Evolutionary conservation across 2,888 invertebrate genomes (phyloP), one percentile per base, ranked within the genome.

Genomic region (Panzeria rudis): DNA sequence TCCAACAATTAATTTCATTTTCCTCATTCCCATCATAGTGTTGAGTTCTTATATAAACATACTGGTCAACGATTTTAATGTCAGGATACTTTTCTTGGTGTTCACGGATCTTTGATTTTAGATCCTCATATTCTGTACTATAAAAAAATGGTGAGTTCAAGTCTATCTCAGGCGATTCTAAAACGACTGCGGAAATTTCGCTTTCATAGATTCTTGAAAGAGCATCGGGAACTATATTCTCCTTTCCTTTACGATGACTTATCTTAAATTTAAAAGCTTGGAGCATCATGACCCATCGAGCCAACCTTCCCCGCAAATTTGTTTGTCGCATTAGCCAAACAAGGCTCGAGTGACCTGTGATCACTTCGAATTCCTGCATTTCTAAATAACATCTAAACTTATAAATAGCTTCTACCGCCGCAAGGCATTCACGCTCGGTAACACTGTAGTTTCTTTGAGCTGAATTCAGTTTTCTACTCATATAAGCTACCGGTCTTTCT

Each of bases 391-490:
- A 54, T 6, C 54, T 3, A 54, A 54, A 54, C 0, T 25, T 6
- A 0, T 54, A 5, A n/a, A 54, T 54, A 0, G 62, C 72, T n/a
- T 41, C 56, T n/a, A 71, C n/a, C n/a, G n/a, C n/a, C n/a, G n/a
- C n/a, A n/a, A n/a, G n/a, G n/a, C n/a, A n/a, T n/a, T n/a, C n/a
- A 9, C 59, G 29, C 38, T 80, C 80, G 0, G 72, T 73, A 3
- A 73, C 72, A 15, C 71, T 71, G 25, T 79, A 79, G 20, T 71
- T 79, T 11, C 50, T 47, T 13, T 79, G 71, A 0, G 61, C 47
- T 0, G 32, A 35, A 13, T 71, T 71, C 1, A 77, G 11, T 32
- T 78, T 44, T 7, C 15, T 44, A 5, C 41, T 44, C 41, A 44
- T 44, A 15, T 4, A 44, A 44, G 41, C 41, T 2, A 44, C 15